Percentiles rank a stretch among this genome's conserved stretches.
phyloP scores from a whole-genome alignment of 2,888 invertebrate genomes.

The Cyrtodaria siliqua region DNA sequence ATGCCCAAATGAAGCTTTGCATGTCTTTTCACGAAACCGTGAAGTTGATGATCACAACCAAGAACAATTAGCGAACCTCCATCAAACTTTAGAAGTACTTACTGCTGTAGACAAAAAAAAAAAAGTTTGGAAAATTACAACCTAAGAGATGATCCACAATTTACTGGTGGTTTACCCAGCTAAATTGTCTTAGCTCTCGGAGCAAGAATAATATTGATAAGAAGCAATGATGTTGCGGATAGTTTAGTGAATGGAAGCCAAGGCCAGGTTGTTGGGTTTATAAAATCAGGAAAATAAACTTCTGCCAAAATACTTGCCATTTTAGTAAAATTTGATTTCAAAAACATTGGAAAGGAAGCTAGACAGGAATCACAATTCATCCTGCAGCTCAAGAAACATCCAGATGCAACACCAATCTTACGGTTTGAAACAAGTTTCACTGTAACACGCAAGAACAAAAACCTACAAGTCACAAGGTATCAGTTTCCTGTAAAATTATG shows the following conservation, averaged over 20 bases:
- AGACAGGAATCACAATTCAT: constrained; percentile 1
- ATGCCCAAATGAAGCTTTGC: constrained; percentile 14
- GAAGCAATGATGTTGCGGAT: constrained; percentile 54
- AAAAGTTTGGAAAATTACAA: constrained; percentile 9
- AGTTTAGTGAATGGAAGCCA: constrained; percentile 54
- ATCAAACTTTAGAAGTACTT: not conserved
- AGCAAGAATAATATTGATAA: constrained; percentile 50
- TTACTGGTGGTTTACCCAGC: constrained; percentile 28
- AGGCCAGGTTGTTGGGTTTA: constrained; percentile 36
- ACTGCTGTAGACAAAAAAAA: constrained; percentile 41
- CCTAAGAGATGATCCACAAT: constrained; percentile 12
- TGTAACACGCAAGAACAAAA: constrained; percentile 20
- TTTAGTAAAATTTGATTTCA: constrained; percentile 41
- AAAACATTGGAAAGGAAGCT: constrained; percentile 20
- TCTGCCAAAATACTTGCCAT: constrained; percentile 27
- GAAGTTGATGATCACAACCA: constrained; percentile 37
- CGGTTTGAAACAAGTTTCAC: constrained; percentile 16
- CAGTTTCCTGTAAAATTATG: constrained; percentile 46
- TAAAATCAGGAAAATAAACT: not conserved
- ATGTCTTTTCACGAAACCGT: constrained; percentile 37
- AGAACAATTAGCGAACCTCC: constrained; percentile 5
- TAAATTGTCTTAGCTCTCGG: constrained; percentile 23
- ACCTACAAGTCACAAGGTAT: constrained; percentile 14
- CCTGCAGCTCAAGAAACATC: not conserved
- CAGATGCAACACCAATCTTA: constrained; percentile 26